Conservation (phyloP, 1,140 invertebrate genomes). For the Nasonia longicornis region DNA sequence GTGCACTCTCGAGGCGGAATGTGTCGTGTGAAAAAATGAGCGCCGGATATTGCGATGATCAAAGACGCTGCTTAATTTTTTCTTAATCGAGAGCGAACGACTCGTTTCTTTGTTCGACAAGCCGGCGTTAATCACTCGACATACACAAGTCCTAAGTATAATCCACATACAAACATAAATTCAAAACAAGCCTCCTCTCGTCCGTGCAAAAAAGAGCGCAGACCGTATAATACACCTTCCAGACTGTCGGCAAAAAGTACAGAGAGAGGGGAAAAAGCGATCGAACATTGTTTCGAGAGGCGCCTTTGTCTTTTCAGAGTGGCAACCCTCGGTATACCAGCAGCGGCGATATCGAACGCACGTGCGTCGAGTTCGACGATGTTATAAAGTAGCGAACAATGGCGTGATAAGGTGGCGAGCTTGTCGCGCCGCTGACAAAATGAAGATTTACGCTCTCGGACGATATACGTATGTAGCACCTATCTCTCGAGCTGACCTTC, state of each 20-base stretch:
- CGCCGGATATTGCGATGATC: not conserved
- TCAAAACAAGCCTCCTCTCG: not conserved
- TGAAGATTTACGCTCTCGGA: not conserved
- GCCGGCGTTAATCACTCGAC: no score
- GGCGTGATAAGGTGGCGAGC: not conserved
- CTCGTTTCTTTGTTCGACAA: no score
- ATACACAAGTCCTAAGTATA: no score
- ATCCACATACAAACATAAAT: not conserved
- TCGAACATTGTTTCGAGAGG: not conserved
- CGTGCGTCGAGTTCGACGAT: not conserved
- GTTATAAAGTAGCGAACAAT: constrained; percentile 27
- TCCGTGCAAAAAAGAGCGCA: not conserved
- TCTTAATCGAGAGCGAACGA: no score
- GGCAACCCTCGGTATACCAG: not conserved
- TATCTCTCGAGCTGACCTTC: no score
- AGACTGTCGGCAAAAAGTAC: not conserved
- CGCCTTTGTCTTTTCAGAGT: constrained; percentile 3
- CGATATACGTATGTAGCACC: no score
- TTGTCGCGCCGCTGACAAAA: not conserved
- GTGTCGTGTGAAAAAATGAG: not conserved
- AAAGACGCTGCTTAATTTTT: no score
- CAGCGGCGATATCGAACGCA: not conserved
- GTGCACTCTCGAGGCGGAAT: not conserved
- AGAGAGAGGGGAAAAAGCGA: not conserved
- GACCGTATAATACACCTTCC: no score